Evolutionary conservation across 2,113 vertebrate species (phyloP).

Genomic region (Synodontis membranacea): DNA sequence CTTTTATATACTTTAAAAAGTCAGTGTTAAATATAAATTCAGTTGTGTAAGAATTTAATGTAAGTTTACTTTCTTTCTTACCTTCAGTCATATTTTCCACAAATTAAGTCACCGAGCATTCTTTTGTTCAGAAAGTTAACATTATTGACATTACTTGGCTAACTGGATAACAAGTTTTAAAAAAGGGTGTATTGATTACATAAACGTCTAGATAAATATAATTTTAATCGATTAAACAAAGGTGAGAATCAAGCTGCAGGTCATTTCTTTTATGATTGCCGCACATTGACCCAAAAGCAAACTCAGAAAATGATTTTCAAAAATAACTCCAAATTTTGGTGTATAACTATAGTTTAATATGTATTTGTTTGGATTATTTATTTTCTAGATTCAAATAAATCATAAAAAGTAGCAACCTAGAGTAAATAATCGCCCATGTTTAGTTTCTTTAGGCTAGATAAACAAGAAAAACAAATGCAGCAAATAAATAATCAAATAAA

Average conservation of each 20-base stretch:
- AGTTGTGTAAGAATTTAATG: neutral
- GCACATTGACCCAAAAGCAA: neutral
- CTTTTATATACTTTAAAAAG: too few species aligned
- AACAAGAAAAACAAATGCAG: too few species aligned
- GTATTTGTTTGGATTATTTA: neutral
- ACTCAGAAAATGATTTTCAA: neutral
- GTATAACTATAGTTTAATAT: neutral
- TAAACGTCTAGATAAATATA: neutral
- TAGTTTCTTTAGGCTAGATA: too few species aligned
- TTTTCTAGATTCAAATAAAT: too few species aligned
- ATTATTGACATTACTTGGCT: neutral
- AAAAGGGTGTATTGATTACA: neutral
- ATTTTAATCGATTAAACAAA: neutral
- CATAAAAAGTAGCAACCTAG: too few species aligned
- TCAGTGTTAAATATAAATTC: neutral
- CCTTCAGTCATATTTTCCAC: neutral
- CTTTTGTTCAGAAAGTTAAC: neutral
- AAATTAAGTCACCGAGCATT: neutral
- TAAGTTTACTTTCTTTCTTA: neutral
- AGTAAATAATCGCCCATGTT: too few species aligned
- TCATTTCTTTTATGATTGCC: neutral
- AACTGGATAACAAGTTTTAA: too few species aligned
- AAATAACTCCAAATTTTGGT: neutral
- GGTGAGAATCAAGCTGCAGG: neutral
- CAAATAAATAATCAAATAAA: too few species aligned